Percentiles rank a stretch among this genome's conserved stretches.
Evolutionary conservation across 2,888 invertebrate genomes (phyloP).

Genomic region (Callosobruchus maculatus): DNA sequence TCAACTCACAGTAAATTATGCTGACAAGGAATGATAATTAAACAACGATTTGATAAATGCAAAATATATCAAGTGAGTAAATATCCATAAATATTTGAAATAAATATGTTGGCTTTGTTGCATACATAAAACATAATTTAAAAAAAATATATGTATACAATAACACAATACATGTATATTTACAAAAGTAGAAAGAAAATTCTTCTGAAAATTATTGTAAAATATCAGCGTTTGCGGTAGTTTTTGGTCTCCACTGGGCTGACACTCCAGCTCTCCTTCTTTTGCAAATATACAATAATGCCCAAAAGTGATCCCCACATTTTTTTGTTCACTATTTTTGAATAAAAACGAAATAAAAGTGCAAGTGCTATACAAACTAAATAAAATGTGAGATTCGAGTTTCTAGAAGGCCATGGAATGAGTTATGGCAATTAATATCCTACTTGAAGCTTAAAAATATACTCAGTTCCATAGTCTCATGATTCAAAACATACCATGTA

Average conservation of each 20-base stretch:
- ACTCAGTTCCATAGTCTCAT: neutral
- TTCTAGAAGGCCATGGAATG: neutral
- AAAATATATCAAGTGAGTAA: neutral
- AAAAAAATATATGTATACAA: neutral
- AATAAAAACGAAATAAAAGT: neutral
- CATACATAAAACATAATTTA: neutral
- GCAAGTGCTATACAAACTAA: neutral
- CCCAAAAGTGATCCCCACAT: neutral
- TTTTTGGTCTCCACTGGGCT: too few relatives aligned
- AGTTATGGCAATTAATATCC: neutral
- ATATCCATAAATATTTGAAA: neutral
- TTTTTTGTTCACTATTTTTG: neutral
- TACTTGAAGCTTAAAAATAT: neutral
- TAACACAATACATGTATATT: neutral
- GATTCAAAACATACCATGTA: neutral
- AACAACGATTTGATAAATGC: neutral
- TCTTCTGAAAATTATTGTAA: too few relatives aligned
- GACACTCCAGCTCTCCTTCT: neutral
- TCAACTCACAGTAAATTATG: neutral
- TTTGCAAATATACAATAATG: neutral
- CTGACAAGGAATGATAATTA: neutral
- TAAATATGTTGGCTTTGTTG: neutral
- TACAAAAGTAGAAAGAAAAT: neutral
- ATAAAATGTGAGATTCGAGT: neutral
- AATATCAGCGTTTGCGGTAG: too few relatives aligned